Conservation (phyloP, 92 coral and sea anemone species). For the Muricea muricata region DNA sequence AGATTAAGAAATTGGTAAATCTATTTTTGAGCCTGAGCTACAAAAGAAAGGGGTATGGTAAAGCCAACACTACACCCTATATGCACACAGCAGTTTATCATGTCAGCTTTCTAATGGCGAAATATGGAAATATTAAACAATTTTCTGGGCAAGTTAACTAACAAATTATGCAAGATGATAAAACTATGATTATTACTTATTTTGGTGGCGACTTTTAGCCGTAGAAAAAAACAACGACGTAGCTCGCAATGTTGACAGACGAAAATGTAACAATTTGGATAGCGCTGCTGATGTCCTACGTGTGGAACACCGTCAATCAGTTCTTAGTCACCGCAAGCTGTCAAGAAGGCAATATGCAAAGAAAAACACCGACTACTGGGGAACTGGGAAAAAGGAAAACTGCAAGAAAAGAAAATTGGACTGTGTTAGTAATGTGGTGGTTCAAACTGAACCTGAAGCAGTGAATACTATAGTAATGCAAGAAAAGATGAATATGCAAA, state of each 20-base stretch:
- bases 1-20: neutral
- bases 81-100: slow-evolving; percentile 7
- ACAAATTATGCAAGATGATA: no score
- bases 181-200: no score
- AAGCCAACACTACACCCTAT: neutral
- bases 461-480: neutral
- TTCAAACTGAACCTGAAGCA: neutral
- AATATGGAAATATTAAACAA: slow-evolving; percentile 10
- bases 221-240: slow-evolving; percentile 1
- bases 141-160: slow-evolving; percentile 24
- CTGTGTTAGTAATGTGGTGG: neutral
- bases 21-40: no score
- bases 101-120: neutral
- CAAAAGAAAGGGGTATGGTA: slow-evolving; percentile 29
- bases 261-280: slow-evolving; percentile 4
- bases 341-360: neutral
- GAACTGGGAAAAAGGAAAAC: neutral
- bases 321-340: neutral
- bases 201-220: no score
- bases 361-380: neutral
- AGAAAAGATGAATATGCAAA: slow-evolving; percentile 7
- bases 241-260: neutral
- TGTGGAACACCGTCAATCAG: neutral
- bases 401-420: neutral
- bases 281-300: slow-evolving; percentile 11